Percentiles rank a stretch among this genome's conserved stretches.
Evolutionary conservation across 1,140 invertebrate genomes (phyloP).

Genomic region (Drosophila insularis): DNA sequence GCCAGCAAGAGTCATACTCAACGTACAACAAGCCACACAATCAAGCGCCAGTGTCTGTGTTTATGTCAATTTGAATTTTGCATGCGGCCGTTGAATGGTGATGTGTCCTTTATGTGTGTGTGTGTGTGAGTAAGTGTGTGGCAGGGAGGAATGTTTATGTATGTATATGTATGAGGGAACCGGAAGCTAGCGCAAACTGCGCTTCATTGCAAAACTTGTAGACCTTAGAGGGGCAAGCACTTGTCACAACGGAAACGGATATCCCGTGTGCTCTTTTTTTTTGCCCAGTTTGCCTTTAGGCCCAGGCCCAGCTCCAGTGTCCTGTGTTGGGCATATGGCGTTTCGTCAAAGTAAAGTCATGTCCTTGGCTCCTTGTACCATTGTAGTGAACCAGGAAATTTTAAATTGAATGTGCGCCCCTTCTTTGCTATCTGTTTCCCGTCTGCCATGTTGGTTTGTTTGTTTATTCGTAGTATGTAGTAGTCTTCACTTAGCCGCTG

Average conservation of each 20-base stretch:
- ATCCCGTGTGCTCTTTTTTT: conserved; percentile 64
- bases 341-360: conserved; percentile 11
- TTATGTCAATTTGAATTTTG: conserved; percentile 75
- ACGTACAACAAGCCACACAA: conserved; percentile 74
- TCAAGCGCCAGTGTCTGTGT: conserved; percentile 62
- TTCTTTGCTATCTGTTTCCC: conserved; percentile 12
- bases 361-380: conserved; percentile 41
- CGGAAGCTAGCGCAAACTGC: conserved; percentile 68
- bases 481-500: conserved; percentile 17
- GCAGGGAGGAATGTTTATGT: not conserved
- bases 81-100: conserved; percentile 48
- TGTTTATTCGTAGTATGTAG: conserved; percentile 22
- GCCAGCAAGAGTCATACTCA: conserved; percentile 72
- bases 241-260: conserved; percentile 73
- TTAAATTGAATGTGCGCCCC: conserved; percentile 69
- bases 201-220: conserved; percentile 71
- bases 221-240: conserved; percentile 38
- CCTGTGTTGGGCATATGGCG: conserved; percentile 67
- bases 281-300: conserved; percentile 51
- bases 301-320: conserved; percentile 23
- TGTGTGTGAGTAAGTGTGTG: conserved; percentile 13
- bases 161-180: conserved; percentile 22
- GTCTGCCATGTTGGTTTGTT: conserved; percentile 30
- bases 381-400: conserved; percentile 59
- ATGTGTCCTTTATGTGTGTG: conserved; percentile 26